A percentile compares a stretch with the other conserved stretches of the same genome.
These are phyloP conservation scores for Megalopta genalis DNA, from an alignment of 1,140 invertebrate species.

Conservation along the genomic window DNA sequence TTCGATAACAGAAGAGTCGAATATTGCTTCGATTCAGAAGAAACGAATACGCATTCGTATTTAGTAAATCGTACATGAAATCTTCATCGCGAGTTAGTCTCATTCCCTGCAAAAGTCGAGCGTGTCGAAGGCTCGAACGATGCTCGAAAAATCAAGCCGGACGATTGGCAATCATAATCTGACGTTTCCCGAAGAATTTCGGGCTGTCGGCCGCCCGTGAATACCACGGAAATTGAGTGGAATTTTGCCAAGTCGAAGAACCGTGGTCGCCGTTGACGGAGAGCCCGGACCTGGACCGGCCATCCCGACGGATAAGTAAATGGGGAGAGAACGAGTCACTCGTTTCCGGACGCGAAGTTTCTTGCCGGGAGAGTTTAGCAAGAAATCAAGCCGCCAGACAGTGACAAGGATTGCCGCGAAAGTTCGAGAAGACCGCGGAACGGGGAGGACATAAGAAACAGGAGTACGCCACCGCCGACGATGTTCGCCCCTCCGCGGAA, in stretches of 20 bases:
- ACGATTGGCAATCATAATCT: not conserved
- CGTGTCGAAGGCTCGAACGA: too few relatives aligned
- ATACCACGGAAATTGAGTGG: constrained; percentile 52
- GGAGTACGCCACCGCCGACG: constrained; percentile 33
- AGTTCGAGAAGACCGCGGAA: not conserved
- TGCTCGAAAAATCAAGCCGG: too few relatives aligned
- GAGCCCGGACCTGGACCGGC: constrained; percentile 15
- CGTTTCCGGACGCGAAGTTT: constrained; percentile 58
- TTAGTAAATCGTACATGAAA: too few relatives aligned
- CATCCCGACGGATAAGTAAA: constrained; percentile 58
- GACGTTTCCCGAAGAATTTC: constrained; percentile 8
- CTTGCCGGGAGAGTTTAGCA: constrained; percentile 63
- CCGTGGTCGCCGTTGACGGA: constrained; percentile 42
- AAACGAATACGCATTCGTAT: too few relatives aligned
- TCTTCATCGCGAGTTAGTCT: too few relatives aligned
- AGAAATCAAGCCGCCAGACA: constrained; percentile 67
- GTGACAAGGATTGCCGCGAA: constrained; percentile 55
- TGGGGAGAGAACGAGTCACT: constrained; percentile 57
- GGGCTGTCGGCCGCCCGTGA: constrained; percentile 29
- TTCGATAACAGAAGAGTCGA: too few relatives aligned
- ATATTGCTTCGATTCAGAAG: too few relatives aligned
- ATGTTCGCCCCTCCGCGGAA: constrained; percentile 43
- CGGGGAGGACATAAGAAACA: constrained; percentile 36
- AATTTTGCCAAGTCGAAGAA: constrained; percentile 51
- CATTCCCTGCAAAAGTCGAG: too few relatives aligned